Evolutionary conservation across 2,888 invertebrate species (phyloP), one percentile per base, ranked within the genome.

Genomic region (Drosophila aldrichi): DNA sequence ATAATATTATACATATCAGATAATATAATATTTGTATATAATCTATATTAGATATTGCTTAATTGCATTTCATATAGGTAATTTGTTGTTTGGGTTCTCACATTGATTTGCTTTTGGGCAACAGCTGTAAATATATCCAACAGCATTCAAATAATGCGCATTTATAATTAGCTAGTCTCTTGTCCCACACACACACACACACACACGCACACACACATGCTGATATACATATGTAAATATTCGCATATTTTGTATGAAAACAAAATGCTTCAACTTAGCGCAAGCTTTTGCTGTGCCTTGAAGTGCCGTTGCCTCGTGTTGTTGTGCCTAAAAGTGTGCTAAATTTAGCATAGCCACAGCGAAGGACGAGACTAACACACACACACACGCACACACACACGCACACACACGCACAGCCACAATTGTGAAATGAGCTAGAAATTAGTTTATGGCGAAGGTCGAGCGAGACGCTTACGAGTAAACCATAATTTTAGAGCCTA

Each of bases 381-480:
- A 46, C 25, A n/a, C 52, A 54, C 34, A 8, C 44, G 12, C 34
- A 14, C 52, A 16, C 41, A 36, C 55, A 20, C 25, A 48, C 32
- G 43, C 16, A 38, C 14, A 44, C 36, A 22, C 22, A 40, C 25
- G 7, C 18, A n/a, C n/a, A 22, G 14, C 57, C 9, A 49, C 22
- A 51, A 46, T 58, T 62, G 78, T 79, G 85, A 87, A 83, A 88
- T 83, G 83, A 83, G 88, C 82, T 80, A 77, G 81, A 83, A 83
- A 83, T 83, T 88, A 88, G 88, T 88, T 80, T 83, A 80, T 61
- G 75, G 64, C 75, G 83, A 88, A 83, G 83, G 88, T 85, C 81
- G 70, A 18, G 49, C n/a, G 18, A 48, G 51, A 46, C 62, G 52
- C 65, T 61, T 41, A 44, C 73, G 60, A 66, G 60, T 59, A 58